Base-by-base conservation (phyloP, 2,797 vertebrate genomes). In the Tadarida brasiliensis region DNA sequence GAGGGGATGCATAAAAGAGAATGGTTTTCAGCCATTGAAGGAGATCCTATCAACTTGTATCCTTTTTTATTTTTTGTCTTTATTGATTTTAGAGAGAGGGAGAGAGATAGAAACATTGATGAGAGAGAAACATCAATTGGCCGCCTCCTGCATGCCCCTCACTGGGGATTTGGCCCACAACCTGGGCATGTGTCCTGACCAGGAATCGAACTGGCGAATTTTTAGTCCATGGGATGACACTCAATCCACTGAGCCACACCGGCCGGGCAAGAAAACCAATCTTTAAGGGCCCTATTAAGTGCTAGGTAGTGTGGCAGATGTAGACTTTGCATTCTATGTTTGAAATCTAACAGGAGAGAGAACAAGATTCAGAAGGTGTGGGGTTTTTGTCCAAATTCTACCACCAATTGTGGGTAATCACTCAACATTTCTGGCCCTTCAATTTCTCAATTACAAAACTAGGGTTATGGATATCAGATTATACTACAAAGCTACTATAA, bases 371-470 rank as follows among this genome's bases (percentile, higher is more conserved):
- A 35, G 15, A 74, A 85, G 61, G 15, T 76, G 26, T 33, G 16
- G 39, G 20, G 2, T 16, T 92, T 96, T 88, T 70, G 30, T 94
- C 14, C 26, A 44, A 77, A 59, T 67, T 95, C 51, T 30, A 77
- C 30, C n/a, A 87, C 11, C 15, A 76, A 76, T 5, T 3, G 1
- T 59, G 14, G 24, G 47, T 3, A 91, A 83, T 20, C 33, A n/a
- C 24, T 82, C 73, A 56, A 61, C 4, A 85, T 59, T 56, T 78
- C 22, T 77, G 33, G 49, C 6, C 6, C 51, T 94, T 65, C 8
- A 54, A 44, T 84, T 85, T 44, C 6, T 74, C 57, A 83, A 1
- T 88, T 86, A 87, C 11, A 71, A 95, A 91, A 88, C 22, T 76
- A 85, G 35, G 4, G n/a, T n/a, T n/a, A n/a, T n/a, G n/a, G n/a